These are phyloP conservation scores for Trichopria drosophilae DNA, from an alignment of 2,888 invertebrate genomes.

Conservation along the genomic window DNA sequence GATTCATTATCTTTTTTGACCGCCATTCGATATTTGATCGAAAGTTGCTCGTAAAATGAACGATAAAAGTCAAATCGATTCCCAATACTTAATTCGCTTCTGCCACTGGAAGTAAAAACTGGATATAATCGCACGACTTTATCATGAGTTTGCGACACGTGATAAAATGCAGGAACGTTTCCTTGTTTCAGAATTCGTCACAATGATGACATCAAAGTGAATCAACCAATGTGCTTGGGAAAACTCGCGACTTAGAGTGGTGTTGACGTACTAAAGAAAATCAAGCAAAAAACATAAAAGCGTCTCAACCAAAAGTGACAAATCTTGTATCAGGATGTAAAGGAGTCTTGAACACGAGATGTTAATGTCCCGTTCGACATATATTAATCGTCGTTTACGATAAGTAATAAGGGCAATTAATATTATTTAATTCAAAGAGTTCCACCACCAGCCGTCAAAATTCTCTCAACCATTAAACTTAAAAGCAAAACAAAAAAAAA, in stretches of 20 bases:
- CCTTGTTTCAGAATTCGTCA: conserved; percentile 89
- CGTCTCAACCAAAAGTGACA: conserved; percentile 64
- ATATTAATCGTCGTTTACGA: conserved; percentile 58
- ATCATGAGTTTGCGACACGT: too few relatives aligned
- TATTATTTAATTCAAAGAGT: conserved; percentile 56
- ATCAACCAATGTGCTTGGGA: conserved; percentile 66
- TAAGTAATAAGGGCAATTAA: conserved; percentile 57
- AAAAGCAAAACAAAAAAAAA: conserved; percentile 14
- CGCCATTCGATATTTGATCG: too few relatives aligned
- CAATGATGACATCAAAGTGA: conserved; percentile 99
- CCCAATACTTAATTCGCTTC: too few relatives aligned
- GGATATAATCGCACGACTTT: too few relatives aligned
- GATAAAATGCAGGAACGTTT: conserved; percentile 42
- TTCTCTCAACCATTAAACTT: too few relatives aligned
- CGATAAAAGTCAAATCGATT: too few relatives aligned
- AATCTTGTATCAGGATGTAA: conserved; percentile 57
- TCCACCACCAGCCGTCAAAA: conserved; percentile 45
- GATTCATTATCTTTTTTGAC: too few relatives aligned
- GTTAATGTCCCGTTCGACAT: conserved; percentile 55
- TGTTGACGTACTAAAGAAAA: conserved; percentile 65
- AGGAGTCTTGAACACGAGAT: conserved; percentile 55
- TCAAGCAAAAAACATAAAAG: conserved; percentile 57
- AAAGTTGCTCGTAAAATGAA: too few relatives aligned
- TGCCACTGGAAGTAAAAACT: too few relatives aligned
- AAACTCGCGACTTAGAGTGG: conserved; percentile 67